Conservation (phyloP, 1,140 invertebrate genomes). For the Trichoplusia ni region DNA sequence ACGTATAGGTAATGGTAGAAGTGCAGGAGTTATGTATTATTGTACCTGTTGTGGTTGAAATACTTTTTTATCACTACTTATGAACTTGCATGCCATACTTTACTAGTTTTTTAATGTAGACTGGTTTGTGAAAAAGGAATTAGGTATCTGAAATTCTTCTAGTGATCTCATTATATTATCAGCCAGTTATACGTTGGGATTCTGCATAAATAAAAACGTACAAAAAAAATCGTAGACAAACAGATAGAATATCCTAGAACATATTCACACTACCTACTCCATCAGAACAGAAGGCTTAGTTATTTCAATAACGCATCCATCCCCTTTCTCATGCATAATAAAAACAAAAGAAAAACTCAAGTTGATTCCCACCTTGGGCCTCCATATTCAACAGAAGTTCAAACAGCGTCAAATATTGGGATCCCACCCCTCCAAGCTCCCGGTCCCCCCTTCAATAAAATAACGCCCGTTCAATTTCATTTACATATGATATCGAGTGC, state of each 20-base stretch:
- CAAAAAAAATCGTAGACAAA: no score
- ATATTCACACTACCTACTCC: not conserved
- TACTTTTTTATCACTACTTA: no score
- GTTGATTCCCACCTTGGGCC: conserved; percentile 20
- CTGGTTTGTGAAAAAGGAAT: no score
- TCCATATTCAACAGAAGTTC: conserved; percentile 29
- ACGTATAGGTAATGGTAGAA: no score
- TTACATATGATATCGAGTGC: conserved; percentile 39
- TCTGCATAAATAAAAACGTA: no score
- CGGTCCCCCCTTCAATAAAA: conserved; percentile 33
- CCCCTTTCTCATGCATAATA: conserved; percentile 27
- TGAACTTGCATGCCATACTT: no score
- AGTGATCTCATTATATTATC: no score
- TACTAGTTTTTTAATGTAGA: no score
- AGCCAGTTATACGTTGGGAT: no score
- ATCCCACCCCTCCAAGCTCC: not conserved
- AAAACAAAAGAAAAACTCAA: conserved; percentile 27
- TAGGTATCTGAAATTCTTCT: no score
- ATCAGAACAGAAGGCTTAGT: not conserved
- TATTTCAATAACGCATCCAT: conserved; percentile 5
- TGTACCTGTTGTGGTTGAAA: no score
- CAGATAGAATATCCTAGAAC: not conserved
- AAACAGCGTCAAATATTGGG: conserved; percentile 33
- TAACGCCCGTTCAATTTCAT: conserved; percentile 44
- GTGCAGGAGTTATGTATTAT: no score